Percentiles rank a stretch among this genome's conserved stretches.
phyloP scores from a whole-genome alignment of 2,113 vertebrate genomes.

The Cephalopterus ornatus region DNA sequence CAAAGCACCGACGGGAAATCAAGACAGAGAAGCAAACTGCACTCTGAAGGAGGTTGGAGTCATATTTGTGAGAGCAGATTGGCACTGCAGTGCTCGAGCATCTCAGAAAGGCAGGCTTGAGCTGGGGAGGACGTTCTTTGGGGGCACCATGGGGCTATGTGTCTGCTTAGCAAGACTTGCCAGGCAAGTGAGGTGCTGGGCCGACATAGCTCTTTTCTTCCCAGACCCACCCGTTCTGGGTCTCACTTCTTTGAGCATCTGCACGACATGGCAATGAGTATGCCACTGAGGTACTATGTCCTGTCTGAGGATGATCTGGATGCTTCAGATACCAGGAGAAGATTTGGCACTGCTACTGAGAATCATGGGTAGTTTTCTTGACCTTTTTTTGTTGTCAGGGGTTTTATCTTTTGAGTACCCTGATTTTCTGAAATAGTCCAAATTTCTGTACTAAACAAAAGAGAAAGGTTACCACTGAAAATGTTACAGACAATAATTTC shows the following conservation, averaged over 20 bases:
- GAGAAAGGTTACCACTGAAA: not conserved
- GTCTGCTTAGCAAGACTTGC: not conserved
- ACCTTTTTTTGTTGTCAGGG: not conserved
- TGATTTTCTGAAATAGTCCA: not conserved
- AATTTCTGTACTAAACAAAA: not conserved
- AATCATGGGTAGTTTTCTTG: not conserved
- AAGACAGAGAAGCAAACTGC: not conserved
- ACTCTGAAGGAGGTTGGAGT: not conserved
- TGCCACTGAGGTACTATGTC: not conserved
- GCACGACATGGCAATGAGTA: not conserved
- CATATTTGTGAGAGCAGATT: not conserved
- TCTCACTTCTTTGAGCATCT: not conserved
- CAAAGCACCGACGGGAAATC: not conserved
- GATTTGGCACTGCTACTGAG: not conserved
- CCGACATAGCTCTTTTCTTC: not conserved
- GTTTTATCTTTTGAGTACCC: not conserved
- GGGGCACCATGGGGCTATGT: not conserved
- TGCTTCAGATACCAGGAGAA: not conserved
- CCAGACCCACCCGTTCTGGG: not conserved
- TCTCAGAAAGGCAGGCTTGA: not conserved
- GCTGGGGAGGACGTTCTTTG: not conserved
- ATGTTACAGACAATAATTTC: not conserved
- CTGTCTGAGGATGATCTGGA: not conserved
- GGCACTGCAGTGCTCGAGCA: rapidly evolving
- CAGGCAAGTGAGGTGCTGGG: not conserved